Conservation (phyloP, 2,113 vertebrate genomes). For the Poeciliopsis prolifica region DNA sequence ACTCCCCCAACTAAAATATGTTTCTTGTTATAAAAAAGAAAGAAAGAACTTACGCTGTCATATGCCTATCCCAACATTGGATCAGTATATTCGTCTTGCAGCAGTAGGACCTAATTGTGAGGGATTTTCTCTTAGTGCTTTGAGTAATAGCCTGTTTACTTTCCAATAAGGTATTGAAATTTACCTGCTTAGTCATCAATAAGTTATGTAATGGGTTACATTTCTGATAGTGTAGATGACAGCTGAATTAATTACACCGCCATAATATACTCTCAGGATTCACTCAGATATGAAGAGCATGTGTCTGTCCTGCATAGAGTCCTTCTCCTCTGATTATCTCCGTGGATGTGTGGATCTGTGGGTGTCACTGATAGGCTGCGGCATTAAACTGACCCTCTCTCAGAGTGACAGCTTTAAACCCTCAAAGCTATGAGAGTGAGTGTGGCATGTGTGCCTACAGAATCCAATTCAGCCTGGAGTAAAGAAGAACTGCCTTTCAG, state of each 20-base stretch:
- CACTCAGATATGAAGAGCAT: constrained; percentile 19
- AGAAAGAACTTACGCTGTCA: constrained; percentile 1
- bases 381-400: constrained; percentile 54
- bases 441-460: constrained; percentile 7
- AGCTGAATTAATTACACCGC: constrained; percentile 19
- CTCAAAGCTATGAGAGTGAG: constrained; percentile 28
- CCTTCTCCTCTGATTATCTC: constrained; percentile 6
- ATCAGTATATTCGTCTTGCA: constrained; percentile 25
- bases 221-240: constrained; percentile 35
- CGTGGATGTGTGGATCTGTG: constrained; percentile 23
- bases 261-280: constrained; percentile 20
- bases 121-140: constrained; percentile 40
- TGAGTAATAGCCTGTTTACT: constrained; percentile 46
- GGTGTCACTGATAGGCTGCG: constrained; percentile 47
- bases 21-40: background rate
- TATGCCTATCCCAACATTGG: constrained; percentile 1
- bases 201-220: constrained; percentile 23
- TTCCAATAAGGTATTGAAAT: constrained; percentile 31
- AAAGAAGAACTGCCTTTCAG: constrained; percentile 42
- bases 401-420: constrained; percentile 55
- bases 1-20: background rate
- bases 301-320: background rate
- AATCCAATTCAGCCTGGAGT: constrained; percentile 31
- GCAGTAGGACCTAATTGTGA: constrained; percentile 40
- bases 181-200: constrained; percentile 18